Percentiles rank a stretch among this genome's conserved stretches.
Evolutionary conservation across 2,888 invertebrate genomes (phyloP).

Genomic region (Drosophila vallismaia): DNA sequence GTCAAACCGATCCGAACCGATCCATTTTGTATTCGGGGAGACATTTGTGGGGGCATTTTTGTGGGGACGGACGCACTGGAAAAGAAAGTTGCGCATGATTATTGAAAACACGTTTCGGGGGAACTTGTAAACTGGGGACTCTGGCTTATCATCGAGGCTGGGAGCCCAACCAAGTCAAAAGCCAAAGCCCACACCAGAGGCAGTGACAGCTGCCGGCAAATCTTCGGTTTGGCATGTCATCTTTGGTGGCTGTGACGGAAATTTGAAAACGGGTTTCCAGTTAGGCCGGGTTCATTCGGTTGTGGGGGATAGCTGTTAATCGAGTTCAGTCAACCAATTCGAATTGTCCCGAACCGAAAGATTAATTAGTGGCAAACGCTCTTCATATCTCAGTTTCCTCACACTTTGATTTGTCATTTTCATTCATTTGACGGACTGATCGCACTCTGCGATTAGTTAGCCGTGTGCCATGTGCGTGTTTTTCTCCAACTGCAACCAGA

Average conservation of each 20-base stretch:
- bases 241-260: slow-evolving; percentile 19
- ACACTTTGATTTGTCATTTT: slow-evolving; percentile 1
- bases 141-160: slow-evolving; percentile 35
- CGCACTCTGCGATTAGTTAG: not conserved
- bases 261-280: slow-evolving; percentile 34
- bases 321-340: slow-evolving; percentile 36
- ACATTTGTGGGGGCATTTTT: slow-evolving; percentile 19
- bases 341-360: slow-evolving; percentile 4
- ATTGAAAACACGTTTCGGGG: slow-evolving; percentile 68
- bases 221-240: slow-evolving; percentile 15
- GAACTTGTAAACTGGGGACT: slow-evolving; percentile 34
- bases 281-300: slow-evolving; percentile 21
- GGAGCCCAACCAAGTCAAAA: slow-evolving; percentile 8
- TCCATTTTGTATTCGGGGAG: slow-evolving; percentile 21
- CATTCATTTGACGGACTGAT: not conserved
- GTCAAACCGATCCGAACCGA: not conserved
- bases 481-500: not conserved
- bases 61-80: slow-evolving; percentile 28
- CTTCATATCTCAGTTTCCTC: slow-evolving; percentile 1
- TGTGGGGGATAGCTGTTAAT: slow-evolving; percentile 17
- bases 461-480: not conserved
- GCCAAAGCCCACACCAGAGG: slow-evolving; percentile 2
- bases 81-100: slow-evolving; percentile 75
- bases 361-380: slow-evolving; percentile 9
- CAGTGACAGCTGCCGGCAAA: slow-evolving; percentile 24